phyloP scores from a whole-genome alignment of 1,140 invertebrate genomes.

The Ostrea denselamellosa region DNA sequence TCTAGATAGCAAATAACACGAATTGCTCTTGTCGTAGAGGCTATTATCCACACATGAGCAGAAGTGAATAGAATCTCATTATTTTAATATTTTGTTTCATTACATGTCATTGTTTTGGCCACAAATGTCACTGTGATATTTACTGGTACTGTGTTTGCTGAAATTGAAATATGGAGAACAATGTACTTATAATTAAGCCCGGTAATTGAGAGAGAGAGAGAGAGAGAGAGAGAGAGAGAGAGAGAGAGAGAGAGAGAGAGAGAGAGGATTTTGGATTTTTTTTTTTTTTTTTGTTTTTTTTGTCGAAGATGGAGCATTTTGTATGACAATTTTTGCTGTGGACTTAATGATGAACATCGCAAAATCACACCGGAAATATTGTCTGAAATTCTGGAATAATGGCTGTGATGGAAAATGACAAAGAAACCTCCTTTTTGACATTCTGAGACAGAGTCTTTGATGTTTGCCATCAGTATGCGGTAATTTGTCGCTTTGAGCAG shows the following conservation, averaged over 20 bases:
- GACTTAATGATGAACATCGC: background rate
- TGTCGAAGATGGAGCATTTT: background rate
- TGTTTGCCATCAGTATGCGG: slow-evolving; percentile 30
- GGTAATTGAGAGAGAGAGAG: background rate
- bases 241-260: slow-evolving; percentile 27
- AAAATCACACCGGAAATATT: slow-evolving; percentile 1
- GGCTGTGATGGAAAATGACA: slow-evolving; percentile 20
- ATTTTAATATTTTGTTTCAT: slow-evolving; percentile 37
- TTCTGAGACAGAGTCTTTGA: slow-evolving; percentile 18
- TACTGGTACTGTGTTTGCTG: background rate
- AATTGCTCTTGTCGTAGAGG: background rate
- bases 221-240: slow-evolving; percentile 19
- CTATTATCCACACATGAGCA: slow-evolving; percentile 29
- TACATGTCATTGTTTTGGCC: slow-evolving; percentile 26
- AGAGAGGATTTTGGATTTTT: background rate
- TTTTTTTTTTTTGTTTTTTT: no score
- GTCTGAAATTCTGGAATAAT: slow-evolving; percentile 31
- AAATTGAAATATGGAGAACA: background rate
- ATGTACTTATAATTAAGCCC: background rate
- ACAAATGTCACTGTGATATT: slow-evolving; percentile 28
- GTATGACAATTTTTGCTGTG: background rate
- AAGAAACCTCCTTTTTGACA: slow-evolving; percentile 2
- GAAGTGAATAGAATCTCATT: slow-evolving; percentile 10
- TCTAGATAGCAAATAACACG: slow-evolving; percentile 35
- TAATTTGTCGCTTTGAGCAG: slow-evolving; percentile 39